A percentile compares a stretch with the other conserved stretches of the same genome.
These are phyloP conservation scores for Mesocentrotus franciscanus DNA, from an alignment of 53 echinoderm and acorn worm species.

Conservation along the genomic window DNA sequence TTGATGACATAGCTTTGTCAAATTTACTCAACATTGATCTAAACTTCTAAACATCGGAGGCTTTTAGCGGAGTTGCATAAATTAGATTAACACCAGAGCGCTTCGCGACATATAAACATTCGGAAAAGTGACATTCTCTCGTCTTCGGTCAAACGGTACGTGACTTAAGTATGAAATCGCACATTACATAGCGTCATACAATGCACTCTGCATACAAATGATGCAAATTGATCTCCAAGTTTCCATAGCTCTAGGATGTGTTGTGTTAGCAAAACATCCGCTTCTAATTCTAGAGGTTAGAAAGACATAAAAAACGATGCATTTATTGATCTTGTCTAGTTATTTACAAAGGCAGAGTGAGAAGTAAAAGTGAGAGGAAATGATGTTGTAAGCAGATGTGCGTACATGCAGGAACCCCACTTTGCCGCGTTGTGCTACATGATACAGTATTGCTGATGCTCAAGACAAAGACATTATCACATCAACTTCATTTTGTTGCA, in stretches of 20 bases:
- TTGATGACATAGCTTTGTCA: slow-evolving; percentile 54
- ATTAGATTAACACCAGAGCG: slow-evolving; percentile 44
- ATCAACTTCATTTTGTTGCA: no score
- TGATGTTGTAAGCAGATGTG: background rate
- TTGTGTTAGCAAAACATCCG: background rate
- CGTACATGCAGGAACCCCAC: background rate
- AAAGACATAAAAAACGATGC: background rate
- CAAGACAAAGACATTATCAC: no score
- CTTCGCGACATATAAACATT: slow-evolving; percentile 34
- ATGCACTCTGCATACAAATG: slow-evolving; percentile 36
- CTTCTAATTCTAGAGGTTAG: background rate
- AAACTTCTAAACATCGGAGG: slow-evolving; percentile 38
- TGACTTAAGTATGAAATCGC: slow-evolving; percentile 11
- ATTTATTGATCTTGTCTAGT: background rate
- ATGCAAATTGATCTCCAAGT: background rate
- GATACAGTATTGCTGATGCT: no score
- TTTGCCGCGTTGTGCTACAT: background rate
- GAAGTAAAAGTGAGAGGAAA: background rate
- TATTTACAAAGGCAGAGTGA: background rate
- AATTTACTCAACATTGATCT: slow-evolving; percentile 62
- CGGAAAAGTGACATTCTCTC: background rate
- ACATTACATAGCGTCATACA: slow-evolving; percentile 24
- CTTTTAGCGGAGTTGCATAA: slow-evolving; percentile 64
- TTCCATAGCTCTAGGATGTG: background rate
- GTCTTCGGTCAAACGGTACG: background rate